Conservation (phyloP, 2,113 vertebrate species). For the Mesembrinibis cayennensis region DNA sequence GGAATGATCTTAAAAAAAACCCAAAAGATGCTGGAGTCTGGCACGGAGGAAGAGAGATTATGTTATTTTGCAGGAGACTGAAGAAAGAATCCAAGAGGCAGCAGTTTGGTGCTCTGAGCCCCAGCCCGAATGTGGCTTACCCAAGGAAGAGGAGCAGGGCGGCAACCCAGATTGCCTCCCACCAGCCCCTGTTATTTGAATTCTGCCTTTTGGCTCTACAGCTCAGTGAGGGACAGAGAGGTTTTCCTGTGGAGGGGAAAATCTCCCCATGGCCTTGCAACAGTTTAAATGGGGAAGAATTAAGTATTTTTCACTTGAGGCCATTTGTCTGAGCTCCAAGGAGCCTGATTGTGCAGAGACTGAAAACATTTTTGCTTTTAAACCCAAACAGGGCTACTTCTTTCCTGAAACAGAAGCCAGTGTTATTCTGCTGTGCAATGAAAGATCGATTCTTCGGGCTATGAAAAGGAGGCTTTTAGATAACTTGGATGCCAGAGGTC, state of each 20-base stretch:
- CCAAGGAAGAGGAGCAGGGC: accelerated
- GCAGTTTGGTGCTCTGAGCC: background rate
- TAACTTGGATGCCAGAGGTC: background rate
- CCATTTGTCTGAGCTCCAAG: background rate
- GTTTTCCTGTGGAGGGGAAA: background rate
- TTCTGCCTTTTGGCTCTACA: background rate
- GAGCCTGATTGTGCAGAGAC: background rate
- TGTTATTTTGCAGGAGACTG: background rate
- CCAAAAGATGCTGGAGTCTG: background rate
- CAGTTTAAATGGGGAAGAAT: background rate
- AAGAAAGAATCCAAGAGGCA: background rate
- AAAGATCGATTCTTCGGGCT: background rate
- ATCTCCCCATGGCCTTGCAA: background rate
- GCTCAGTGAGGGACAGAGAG: background rate
- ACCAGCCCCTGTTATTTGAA: accelerated
- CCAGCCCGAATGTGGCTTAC: accelerated
- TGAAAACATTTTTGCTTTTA: conserved; percentile 29
- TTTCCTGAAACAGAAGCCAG: conserved; percentile 14
- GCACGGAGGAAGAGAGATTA: background rate
- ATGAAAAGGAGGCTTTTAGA: conserved; percentile 7
- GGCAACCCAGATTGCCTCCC: accelerated
- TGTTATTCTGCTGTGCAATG: background rate
- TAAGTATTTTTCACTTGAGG: background rate
- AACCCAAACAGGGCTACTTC: background rate
- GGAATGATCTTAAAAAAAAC: background rate